Conservation (phyloP, 2,888 invertebrate species). For the Drosophila neonasuta region DNA sequence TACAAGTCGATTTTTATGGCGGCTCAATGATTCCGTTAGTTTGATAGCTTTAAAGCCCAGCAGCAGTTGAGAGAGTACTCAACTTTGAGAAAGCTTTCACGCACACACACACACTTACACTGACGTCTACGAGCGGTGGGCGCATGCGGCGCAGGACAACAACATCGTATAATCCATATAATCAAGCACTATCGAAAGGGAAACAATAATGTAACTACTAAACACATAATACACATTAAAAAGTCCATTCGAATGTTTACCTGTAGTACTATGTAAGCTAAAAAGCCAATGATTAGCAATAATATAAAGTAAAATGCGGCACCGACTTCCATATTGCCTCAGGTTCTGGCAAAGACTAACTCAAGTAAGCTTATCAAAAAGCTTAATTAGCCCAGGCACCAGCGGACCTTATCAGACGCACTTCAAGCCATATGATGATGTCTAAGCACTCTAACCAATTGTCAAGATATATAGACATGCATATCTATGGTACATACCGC, state of each 20-base stretch:
- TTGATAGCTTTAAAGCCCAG: slow-evolving; percentile 8
- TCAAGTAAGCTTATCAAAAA: slow-evolving; percentile 42
- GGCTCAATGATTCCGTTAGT: background rate
- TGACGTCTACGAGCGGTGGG: background rate
- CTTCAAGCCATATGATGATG: slow-evolving; percentile 28
- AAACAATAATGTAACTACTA: background rate
- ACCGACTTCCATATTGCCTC: slow-evolving; percentile 50
- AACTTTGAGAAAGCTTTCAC: background rate
- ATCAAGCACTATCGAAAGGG: slow-evolving; percentile 46
- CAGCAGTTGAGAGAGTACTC: background rate
- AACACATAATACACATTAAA: background rate
- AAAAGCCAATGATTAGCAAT: slow-evolving; percentile 49
- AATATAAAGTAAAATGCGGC: slow-evolving; percentile 34
- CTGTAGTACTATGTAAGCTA: slow-evolving; percentile 51
- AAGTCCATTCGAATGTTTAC: slow-evolving; percentile 23
- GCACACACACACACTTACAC: slow-evolving; percentile 47
- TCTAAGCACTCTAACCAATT: slow-evolving; percentile 13
- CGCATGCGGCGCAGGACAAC: slow-evolving; percentile 17
- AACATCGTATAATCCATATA: slow-evolving; percentile 45
- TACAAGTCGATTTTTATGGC: slow-evolving; percentile 5
- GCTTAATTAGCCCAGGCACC: slow-evolving; percentile 32
- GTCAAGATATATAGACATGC: slow-evolving; percentile 7
- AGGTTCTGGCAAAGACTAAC: slow-evolving; percentile 54
- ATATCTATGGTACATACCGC: slow-evolving; percentile 40
- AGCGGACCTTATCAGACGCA: slow-evolving; percentile 41